phyloP scores from a whole-genome alignment of 2,888 invertebrate genomes.

The Acleris sparsana region DNA sequence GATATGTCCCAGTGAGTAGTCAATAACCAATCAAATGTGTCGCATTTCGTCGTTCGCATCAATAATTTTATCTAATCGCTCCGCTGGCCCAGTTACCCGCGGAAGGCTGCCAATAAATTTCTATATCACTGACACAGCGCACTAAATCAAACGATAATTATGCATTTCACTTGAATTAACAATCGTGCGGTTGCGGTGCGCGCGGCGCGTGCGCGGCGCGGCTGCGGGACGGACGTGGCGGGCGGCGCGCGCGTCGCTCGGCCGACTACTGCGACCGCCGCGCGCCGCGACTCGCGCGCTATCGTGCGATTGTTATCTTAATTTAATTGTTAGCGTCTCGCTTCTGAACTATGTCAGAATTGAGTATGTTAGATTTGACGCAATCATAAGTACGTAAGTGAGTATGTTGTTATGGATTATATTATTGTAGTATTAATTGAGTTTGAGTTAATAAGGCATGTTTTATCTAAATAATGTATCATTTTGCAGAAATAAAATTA shows the following conservation, averaged over 20 bases:
- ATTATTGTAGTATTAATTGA: too few relatives aligned
- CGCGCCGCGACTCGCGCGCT: slow-evolving; percentile 29
- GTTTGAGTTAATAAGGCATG: too few relatives aligned
- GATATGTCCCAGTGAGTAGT: slow-evolving; percentile 1
- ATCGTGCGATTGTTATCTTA: slow-evolving; percentile 33
- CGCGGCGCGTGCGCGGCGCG: slow-evolving; percentile 40
- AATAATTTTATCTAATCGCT: slow-evolving; percentile 50
- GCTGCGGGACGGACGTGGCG: slow-evolving; percentile 41
- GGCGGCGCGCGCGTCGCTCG: slow-evolving; percentile 40
- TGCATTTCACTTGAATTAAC: slow-evolving; percentile 43
- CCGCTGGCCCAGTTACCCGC: slow-evolving; percentile 46
- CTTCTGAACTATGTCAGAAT: not conserved
- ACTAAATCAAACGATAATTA: slow-evolving; percentile 47
- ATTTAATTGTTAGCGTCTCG: slow-evolving; percentile 16
- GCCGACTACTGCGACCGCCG: slow-evolving; percentile 29
- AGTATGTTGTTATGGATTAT: too few relatives aligned
- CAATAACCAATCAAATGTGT: slow-evolving; percentile 18
- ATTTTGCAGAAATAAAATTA: too few relatives aligned
- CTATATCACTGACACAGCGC: slow-evolving; percentile 56
- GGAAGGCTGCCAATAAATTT: slow-evolving; percentile 45
- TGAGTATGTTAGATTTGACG: too few relatives aligned
- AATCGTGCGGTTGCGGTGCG: slow-evolving; percentile 14
- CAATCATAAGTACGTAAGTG: too few relatives aligned
- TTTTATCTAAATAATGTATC: too few relatives aligned
- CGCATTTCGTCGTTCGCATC: slow-evolving; percentile 13